Evolutionary conservation across 2,113 vertebrate genomes (phyloP), one percentile per base, ranked within the genome.

Genomic region (Tyrannus savana): DNA sequence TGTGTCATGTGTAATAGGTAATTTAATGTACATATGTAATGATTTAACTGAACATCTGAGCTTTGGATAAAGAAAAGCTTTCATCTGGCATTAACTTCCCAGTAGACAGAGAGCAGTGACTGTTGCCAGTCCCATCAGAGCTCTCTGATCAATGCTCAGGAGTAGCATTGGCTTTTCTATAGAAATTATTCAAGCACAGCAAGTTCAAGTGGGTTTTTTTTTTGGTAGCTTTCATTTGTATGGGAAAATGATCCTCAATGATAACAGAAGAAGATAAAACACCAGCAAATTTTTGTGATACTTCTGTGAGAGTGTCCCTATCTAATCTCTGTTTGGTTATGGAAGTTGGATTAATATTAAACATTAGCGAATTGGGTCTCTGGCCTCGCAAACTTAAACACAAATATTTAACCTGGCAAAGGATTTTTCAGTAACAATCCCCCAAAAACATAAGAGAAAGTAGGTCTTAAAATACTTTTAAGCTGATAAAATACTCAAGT

Each of bases 1-100:
- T 84, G 59, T 82, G 86, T 94, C 2, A 3, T 97, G 93, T 96
- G 96, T 97, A 97, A 97, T 96, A 97, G 95, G 95, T 96, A 96
- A 90, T 89, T 87, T 84, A 91, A 92, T 96, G 84, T 93, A 83
- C 97, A 96, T 90, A 50, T 95, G 96, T 62, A 89, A 86, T 81
- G 87, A 93, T 93, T 97, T 96, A 97, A 76, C 89, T 49, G 68
- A 89, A 94, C 84, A 62, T 93, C 90, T 96, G 94, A 97, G 88
- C 86, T 87, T 77, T 85, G 90, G 84, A 94, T 83, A 94, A 93
- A 87, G 83, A 72, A 50, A 68, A 44, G 42, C 84, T 94, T 97
- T 96, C 84, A 87, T 96, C 89, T 96, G 95, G 88, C 69, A 75
- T 84, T 75, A 53, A 18, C 58, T 84, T 84, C 75, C 53, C 68